Percentiles rank a stretch among this genome's conserved stretches.
These are phyloP conservation scores for Ancistrus triradiatus DNA, from an alignment of 2,113 vertebrate genomes.

Conservation along the genomic window DNA sequence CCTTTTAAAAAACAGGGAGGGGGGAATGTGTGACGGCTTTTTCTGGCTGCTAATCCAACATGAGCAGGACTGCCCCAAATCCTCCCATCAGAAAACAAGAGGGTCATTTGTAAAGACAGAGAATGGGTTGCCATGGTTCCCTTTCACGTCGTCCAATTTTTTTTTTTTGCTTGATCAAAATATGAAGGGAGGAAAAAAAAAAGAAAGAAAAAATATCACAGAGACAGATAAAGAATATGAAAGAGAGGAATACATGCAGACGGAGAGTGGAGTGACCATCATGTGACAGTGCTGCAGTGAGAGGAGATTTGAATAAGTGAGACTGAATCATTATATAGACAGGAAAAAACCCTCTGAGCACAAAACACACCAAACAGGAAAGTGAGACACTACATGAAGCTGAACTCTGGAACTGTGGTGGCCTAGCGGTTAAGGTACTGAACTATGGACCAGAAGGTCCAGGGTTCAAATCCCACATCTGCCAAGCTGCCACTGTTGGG, in stretches of 20 bases:
- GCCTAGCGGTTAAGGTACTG: no score
- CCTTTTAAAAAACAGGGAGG: slow-evolving; percentile 10
- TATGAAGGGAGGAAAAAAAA: slow-evolving; percentile 4
- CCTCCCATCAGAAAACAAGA: slow-evolving; percentile 25
- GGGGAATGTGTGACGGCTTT: slow-evolving; percentile 33
- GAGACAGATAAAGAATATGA: slow-evolving; percentile 2
- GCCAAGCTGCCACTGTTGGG: no score
- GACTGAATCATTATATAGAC: no score
- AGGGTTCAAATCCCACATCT: no score
- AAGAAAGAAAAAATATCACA: no score
- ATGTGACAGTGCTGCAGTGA: not conserved
- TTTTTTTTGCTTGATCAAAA: slow-evolving; percentile 38
- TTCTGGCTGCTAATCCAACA: slow-evolving; percentile 29
- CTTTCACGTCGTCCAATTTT: slow-evolving; percentile 33
- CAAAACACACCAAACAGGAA: no score
- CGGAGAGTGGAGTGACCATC: not conserved
- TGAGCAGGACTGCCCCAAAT: slow-evolving; percentile 28
- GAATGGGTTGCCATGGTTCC: slow-evolving; percentile 53
- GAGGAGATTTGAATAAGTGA: not conserved
- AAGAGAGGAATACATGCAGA: not conserved
- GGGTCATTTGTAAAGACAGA: slow-evolving; percentile 25
- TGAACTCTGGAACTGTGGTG: no score
- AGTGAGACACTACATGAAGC: no score
- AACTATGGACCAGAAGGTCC: no score
- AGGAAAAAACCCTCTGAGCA: no score